Conservation (phyloP, 1,140 invertebrate species). For the Aethina tumida region DNA sequence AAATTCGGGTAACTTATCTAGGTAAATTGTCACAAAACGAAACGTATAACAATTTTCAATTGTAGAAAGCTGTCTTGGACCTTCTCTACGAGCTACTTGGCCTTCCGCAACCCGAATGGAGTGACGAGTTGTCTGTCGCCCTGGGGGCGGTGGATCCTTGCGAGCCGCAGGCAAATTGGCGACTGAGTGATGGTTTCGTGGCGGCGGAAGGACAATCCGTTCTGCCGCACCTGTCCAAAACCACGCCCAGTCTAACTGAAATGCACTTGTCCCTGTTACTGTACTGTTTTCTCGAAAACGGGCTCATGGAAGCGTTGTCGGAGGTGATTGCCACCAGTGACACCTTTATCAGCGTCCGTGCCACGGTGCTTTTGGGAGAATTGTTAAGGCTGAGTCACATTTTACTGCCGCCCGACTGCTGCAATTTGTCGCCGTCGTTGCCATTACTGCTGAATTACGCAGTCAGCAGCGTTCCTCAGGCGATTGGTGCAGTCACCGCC, state of each 20-base stretch:
- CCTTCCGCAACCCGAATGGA: conserved; percentile 78
- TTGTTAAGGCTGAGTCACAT: conserved; percentile 76
- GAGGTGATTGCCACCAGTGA: conserved; percentile 86
- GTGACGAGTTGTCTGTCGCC: conserved; percentile 80
- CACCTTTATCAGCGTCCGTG: conserved; percentile 78
- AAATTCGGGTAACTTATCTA: conserved; percentile 66
- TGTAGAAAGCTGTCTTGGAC: conserved; percentile 81
- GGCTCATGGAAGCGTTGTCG: conserved; percentile 77
- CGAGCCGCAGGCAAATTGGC: conserved; percentile 70
- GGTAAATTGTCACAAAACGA: neutral
- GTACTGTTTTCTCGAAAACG: conserved; percentile 77
- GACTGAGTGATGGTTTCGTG: conserved; percentile 84
- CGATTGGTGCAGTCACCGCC: conserved; percentile 69
- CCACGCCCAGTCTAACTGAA: conserved; percentile 81
- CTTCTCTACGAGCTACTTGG: conserved; percentile 83
- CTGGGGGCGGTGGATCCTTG: conserved; percentile 79
- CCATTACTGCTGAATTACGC: conserved; percentile 71
- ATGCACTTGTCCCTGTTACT: conserved; percentile 84
- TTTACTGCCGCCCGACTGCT: conserved; percentile 74
- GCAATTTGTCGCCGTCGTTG: conserved; percentile 68
- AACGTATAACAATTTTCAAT: conserved; percentile 14
- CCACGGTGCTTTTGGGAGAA: conserved; percentile 81
- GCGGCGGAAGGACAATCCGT: conserved; percentile 76
- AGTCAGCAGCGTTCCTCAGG: conserved; percentile 63
- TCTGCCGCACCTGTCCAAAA: conserved; percentile 68